Conservation (phyloP, 35 echinoderm and acorn worm genomes). For the Hemicentrotus pulcherrimus region DNA sequence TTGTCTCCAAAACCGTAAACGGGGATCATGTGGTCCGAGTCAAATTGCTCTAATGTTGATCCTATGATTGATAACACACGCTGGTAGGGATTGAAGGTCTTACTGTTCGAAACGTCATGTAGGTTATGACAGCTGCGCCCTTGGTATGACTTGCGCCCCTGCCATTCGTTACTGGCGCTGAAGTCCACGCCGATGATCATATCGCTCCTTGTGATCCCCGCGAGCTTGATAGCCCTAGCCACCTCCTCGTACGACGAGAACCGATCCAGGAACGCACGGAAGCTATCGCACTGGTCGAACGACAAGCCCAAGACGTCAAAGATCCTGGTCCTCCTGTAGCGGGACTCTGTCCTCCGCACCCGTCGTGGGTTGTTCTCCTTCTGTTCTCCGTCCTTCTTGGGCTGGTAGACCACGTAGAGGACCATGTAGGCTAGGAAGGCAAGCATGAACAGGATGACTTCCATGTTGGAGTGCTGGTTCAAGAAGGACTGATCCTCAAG, state of each 20-base stretch:
- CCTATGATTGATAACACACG: constrained; percentile 83
- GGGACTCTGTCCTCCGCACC: constrained; percentile 50
- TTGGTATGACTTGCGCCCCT: constrained; percentile 74
- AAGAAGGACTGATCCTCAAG: constrained; percentile 24
- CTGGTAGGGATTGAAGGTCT: constrained; percentile 94
- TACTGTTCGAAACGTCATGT: constrained; percentile 78
- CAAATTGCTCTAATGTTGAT: constrained; percentile 92
- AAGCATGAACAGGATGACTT: constrained; percentile 73
- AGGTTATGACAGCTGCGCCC: constrained; percentile 52
- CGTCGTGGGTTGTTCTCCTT: constrained; percentile 44
- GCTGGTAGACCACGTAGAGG: constrained; percentile 72
- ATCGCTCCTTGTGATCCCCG: constrained; percentile 84
- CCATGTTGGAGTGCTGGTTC: constrained; percentile 60
- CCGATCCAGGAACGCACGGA: constrained; percentile 81
- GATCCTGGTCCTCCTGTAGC: constrained; percentile 71
- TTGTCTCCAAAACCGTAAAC: constrained; percentile 92
- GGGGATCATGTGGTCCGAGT: constrained; percentile 88
- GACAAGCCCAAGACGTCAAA: constrained; percentile 86
- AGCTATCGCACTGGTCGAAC: constrained; percentile 79
- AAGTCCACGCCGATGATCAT: constrained; percentile 94
- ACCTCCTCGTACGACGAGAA: constrained; percentile 88
- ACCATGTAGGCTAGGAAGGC: constrained; percentile 66
- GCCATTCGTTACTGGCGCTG: constrained; percentile 99
- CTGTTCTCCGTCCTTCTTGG: constrained; percentile 49
- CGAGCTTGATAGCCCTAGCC: constrained; percentile 78